A percentile compares a stretch with the other conserved stretches of the same genome.
These are phyloP conservation scores for Pheosia tremula DNA, from an alignment of 2,888 invertebrate genomes.

Conservation along the genomic window DNA sequence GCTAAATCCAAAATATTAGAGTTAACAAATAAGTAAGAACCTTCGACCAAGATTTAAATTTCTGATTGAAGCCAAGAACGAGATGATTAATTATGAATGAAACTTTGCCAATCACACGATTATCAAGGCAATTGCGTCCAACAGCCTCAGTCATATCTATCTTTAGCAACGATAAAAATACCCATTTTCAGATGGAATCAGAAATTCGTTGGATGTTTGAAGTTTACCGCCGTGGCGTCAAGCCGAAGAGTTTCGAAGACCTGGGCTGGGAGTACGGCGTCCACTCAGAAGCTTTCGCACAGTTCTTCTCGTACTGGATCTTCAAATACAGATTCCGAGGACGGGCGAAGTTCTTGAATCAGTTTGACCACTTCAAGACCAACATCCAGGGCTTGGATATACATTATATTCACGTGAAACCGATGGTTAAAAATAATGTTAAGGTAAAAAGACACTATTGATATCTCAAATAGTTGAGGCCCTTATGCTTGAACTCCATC, in stretches of 20 bases:
- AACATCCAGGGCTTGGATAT: conserved; percentile 89
- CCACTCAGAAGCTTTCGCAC: conserved; percentile 86
- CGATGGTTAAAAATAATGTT: conserved; percentile 60
- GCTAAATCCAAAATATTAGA: too few species aligned
- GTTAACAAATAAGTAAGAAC: too few species aligned
- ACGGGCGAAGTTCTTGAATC: conserved; percentile 87
- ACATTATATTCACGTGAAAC: conserved; percentile 90
- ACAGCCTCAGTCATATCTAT: too few species aligned
- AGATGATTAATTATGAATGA: too few species aligned
- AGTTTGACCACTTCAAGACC: conserved; percentile 90
- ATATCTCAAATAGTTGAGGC: too few species aligned
- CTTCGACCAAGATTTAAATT: too few species aligned
- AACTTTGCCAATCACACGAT: too few species aligned
- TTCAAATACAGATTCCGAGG: conserved; percentile 86
- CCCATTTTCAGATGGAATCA: conserved; percentile 74
- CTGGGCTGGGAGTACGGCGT: conserved; percentile 92
- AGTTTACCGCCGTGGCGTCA: conserved; percentile 59
- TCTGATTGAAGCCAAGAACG: too few species aligned
- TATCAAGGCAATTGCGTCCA: too few species aligned
- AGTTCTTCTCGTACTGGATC: conserved; percentile 90
- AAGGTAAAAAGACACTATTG: conserved; percentile 45
- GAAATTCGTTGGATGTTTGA: conserved; percentile 83
- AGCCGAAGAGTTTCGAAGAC: conserved; percentile 80
- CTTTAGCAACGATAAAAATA: too few species aligned
- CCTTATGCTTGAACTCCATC: too few species aligned